Base-by-base conservation (phyloP, 37 sponge, comb jelly and placozoan species). In the Theonella swinhoei region DNA sequence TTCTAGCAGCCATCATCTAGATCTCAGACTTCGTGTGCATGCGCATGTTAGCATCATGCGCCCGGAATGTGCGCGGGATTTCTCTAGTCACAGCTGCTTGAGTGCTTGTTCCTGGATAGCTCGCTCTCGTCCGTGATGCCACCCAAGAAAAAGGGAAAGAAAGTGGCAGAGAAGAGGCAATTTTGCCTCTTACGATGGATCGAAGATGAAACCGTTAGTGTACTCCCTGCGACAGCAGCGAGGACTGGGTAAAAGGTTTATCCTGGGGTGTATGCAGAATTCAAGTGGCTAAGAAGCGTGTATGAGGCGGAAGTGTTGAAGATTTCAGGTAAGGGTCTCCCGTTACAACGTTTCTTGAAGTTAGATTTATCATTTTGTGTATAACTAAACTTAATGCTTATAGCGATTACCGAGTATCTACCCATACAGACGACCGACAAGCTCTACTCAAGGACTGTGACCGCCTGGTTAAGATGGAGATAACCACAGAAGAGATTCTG, bases 271-370 rank as follows among this genome's bases (percentile, higher is more conserved):
- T 33, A 42, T 33, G 39, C 23, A 22, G 65, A 77, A 5, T 62
- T 77, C 63, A 77, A 77, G 36, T 77, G 63, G 63, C 59, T 7
- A 33, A 28, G 36, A 23, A 77, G 61, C n/a, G 40, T 61, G 3
- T 77, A 77, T 77, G 78, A 77, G 39, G 78, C 28, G 20, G 64
- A 77, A 61, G 64, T 77, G 17, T 62, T 77, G 24, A 60, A 61
- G 37, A 28, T 77, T 9, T 77, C 78, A 62, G 78, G 78, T 77
- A 23, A 61, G 64, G 5, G 9, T 67, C 9, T 67, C 30, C 11
- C 9, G 8, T 67, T 67, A 26, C 19, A 58, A 19, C 60, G n/a
- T n/a, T n/a, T n/a, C n/a, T n/a, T n/a, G n/a, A n/a, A n/a, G n/a
- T n/a, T n/a, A n/a, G n/a, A n/a, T n/a, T n/a, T n/a, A n/a, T n/a